These are phyloP conservation scores for Dolichallabes microphthalmus DNA, from an alignment of 2,113 vertebrate genomes.

Conservation along the genomic window DNA sequence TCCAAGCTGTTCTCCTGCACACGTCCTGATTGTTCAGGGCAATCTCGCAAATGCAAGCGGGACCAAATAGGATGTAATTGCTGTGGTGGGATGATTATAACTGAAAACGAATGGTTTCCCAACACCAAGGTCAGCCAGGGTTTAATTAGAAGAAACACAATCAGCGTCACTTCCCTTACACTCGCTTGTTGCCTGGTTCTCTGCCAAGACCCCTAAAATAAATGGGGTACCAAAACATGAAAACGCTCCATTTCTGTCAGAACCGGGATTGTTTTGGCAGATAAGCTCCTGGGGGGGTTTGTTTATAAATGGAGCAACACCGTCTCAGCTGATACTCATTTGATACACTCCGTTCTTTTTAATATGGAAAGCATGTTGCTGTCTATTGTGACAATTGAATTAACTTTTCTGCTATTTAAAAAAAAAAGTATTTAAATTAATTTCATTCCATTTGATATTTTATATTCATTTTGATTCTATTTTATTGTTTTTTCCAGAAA, in stretches of 20 bases:
- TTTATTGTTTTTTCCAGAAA: not conserved
- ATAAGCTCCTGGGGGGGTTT: conserved; percentile 62
- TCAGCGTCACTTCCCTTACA: conserved; percentile 87
- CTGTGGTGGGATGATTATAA: conserved; percentile 87
- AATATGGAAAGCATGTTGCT: not conserved
- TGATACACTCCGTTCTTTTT: not conserved
- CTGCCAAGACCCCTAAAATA: conserved; percentile 81
- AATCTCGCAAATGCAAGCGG: conserved; percentile 84
- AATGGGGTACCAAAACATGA: conserved; percentile 79
- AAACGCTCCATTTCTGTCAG: conserved; percentile 54
- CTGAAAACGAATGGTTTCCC: conserved; percentile 94
- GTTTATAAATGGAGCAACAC: conserved; percentile 57
- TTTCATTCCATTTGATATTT: not conserved
- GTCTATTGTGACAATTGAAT: not conserved
- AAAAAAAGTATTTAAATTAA: not conserved
- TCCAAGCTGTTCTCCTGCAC: conserved; percentile 51
- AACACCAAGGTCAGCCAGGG: conserved; percentile 93
- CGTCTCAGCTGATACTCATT: conserved; percentile 1
- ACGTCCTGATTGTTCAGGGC: conserved; percentile 67
- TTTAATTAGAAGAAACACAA: conserved; percentile 97
- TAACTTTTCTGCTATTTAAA: not conserved
- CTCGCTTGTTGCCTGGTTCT: conserved; percentile 78
- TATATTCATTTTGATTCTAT: not conserved
- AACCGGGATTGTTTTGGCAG: conserved; percentile 70
- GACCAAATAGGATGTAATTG: conserved; percentile 88